phyloP scores from a whole-genome alignment of 1,140 invertebrate species.

The Leptinotarsa undecemlineata region DNA sequence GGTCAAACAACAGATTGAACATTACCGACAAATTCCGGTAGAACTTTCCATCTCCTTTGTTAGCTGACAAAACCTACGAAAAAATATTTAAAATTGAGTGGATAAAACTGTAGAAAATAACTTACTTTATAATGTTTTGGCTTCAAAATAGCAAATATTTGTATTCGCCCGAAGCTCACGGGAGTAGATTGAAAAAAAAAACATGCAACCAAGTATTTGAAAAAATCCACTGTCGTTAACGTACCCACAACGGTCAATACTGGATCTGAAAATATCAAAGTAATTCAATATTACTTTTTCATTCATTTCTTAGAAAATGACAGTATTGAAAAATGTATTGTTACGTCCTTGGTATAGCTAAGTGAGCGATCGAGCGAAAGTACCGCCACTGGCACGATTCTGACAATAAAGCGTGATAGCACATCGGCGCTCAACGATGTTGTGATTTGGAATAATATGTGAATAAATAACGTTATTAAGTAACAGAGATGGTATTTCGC shows the following conservation, averaged over 20 bases:
- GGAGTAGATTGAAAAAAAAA: constrained; percentile 44
- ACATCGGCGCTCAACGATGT: no score
- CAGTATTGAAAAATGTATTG: no score
- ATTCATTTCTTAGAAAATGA: no score
- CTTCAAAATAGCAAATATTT: constrained; percentile 46
- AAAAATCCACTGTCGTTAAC: constrained; percentile 41
- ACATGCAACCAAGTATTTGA: constrained; percentile 45
- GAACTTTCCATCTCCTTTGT: constrained; percentile 31
- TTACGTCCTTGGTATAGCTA: no score
- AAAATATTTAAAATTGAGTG: background rate
- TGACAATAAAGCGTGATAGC: no score
- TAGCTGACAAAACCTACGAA: constrained; percentile 40
- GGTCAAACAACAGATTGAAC: constrained; percentile 46
- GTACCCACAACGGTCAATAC: constrained; percentile 46
- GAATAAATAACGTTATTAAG: no score
- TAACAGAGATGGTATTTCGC: no score
- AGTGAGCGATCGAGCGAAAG: no score
- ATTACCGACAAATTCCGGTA: constrained; percentile 41
- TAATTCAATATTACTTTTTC: no score
- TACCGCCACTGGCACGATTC: no score
- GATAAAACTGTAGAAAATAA: background rate
- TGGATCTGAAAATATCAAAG: constrained; percentile 38
- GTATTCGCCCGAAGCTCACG: constrained; percentile 41
- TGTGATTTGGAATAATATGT: no score
- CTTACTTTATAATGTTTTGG: constrained; percentile 46